Conservation (phyloP, 2,888 invertebrate species). For the Germaria angustata region DNA sequence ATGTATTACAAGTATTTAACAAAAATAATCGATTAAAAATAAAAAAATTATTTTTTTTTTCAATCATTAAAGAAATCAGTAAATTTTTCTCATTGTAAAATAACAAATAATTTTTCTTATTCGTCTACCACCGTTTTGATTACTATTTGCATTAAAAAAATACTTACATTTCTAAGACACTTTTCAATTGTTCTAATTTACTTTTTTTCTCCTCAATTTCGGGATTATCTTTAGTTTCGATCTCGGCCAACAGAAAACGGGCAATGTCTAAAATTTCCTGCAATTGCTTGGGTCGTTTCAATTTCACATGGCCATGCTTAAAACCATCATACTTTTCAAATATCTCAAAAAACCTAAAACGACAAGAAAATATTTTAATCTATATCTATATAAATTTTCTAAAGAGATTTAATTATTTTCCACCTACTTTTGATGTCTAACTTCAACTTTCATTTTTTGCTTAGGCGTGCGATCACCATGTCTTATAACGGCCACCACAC, state of each 20-base stretch:
- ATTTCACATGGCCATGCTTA: slow-evolving; percentile 96
- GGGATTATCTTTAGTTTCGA: slow-evolving; percentile 92
- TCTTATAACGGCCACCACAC: slow-evolving; percentile 97
- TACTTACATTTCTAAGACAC: slow-evolving; percentile 99
- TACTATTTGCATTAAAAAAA: too few relatives aligned
- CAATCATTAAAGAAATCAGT: too few relatives aligned
- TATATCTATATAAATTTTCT: neutral
- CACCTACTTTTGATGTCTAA: slow-evolving; percentile 92
- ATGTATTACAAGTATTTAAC: too few relatives aligned
- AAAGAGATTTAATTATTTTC: neutral
- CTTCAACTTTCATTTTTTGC: slow-evolving; percentile 99
- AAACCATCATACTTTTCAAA: slow-evolving; percentile 98
- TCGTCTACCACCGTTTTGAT: too few relatives aligned
- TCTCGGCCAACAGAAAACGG: slow-evolving; percentile 92
- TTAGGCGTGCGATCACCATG: slow-evolving; percentile 99
- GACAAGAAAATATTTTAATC: neutral
- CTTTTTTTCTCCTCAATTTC: slow-evolving; percentile 98
- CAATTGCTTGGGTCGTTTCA: slow-evolving; percentile 97
- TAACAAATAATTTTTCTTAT: too few relatives aligned
- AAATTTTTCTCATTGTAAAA: too few relatives aligned
- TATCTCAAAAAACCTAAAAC: slow-evolving; percentile 94
- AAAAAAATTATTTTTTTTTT: too few relatives aligned
- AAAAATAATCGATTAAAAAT: too few relatives aligned
- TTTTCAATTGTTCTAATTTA: slow-evolving; percentile 97
- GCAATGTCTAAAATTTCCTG: slow-evolving; percentile 99